Percentiles rank a stretch among this genome's conserved stretches.
Conservation (phyloP, 2,888 invertebrate genomes). For the Notocelia uddmanniana region DNA sequence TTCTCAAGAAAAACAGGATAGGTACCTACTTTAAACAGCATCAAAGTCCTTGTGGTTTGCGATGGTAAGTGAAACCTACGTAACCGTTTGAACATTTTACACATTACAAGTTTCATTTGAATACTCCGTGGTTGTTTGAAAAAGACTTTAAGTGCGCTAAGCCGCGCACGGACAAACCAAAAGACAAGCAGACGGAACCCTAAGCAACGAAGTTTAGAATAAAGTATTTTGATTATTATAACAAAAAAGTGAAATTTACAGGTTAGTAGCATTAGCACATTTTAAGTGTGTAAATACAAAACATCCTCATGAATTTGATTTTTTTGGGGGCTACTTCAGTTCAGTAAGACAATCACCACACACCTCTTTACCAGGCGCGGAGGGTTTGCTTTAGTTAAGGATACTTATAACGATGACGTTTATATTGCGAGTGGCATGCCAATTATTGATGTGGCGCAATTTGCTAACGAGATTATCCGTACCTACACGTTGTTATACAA, state of each 20-base stretch:
- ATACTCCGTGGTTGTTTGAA: neutral
- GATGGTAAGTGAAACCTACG: neutral
- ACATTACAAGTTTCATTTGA: neutral
- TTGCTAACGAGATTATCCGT: neutral
- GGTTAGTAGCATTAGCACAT: no score
- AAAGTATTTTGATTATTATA: no score
- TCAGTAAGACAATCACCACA: no score
- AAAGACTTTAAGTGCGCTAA: no score
- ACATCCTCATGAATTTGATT: no score
- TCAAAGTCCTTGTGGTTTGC: neutral
- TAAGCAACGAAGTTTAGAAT: no score
- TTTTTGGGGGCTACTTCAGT: no score
- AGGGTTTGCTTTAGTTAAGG: neutral
- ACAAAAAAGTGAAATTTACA: no score
- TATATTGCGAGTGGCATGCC: slow-evolving; percentile 49
- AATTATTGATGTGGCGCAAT: neutral
- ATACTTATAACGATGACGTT: neutral
- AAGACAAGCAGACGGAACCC: no score
- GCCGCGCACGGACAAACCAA: no score
- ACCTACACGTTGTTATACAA: neutral
- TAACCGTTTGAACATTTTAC: neutral
- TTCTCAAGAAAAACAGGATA: neutral
- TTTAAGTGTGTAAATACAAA: no score
- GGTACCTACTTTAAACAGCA: neutral
- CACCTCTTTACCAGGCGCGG: no score